Evolutionary conservation across 2,797 vertebrate species (phyloP).

Genomic region (Diplodus sargus): DNA sequence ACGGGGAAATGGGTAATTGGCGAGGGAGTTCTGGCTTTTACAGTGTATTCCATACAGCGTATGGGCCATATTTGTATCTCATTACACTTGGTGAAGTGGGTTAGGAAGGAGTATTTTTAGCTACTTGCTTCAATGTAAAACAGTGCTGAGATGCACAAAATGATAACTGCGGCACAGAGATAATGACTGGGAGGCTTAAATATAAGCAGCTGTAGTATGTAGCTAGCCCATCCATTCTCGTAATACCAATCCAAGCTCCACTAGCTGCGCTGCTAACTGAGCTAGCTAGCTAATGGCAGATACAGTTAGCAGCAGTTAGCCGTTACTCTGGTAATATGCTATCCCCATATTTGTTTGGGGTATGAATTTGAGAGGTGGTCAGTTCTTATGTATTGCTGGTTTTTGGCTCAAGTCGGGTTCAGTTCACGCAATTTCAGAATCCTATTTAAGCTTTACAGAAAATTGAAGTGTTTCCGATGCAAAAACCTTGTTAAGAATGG

Average conservation of each 20-base stretch:
- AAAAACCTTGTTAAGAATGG: not conserved
- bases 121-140: constrained; percentile 21
- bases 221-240: not conserved
- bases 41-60: constrained; percentile 36
- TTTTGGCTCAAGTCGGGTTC: not conserved
- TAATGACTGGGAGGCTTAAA: constrained; percentile 21
- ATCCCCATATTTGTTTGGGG: no score
- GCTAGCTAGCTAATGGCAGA: no score
- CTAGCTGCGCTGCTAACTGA: no score
- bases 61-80: constrained; percentile 55
- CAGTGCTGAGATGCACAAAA: constrained; percentile 21
- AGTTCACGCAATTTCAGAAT: not conserved
- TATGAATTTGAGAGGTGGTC: no score
- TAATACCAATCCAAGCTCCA: no score
- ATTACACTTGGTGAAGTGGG: constrained; percentile 48
- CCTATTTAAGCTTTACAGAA: not conserved
- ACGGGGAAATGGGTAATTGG: constrained; percentile 47
- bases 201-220: constrained; percentile 6
- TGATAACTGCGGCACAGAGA: not conserved
- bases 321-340: no score
- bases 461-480: not conserved
- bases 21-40: constrained; percentile 23
- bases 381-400: not conserved
- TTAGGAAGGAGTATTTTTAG: constrained; percentile 45
- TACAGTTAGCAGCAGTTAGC: no score